Evolutionary conservation across 2,888 invertebrate genomes (phyloP).

Genomic region (Aleiodes testaceus): DNA sequence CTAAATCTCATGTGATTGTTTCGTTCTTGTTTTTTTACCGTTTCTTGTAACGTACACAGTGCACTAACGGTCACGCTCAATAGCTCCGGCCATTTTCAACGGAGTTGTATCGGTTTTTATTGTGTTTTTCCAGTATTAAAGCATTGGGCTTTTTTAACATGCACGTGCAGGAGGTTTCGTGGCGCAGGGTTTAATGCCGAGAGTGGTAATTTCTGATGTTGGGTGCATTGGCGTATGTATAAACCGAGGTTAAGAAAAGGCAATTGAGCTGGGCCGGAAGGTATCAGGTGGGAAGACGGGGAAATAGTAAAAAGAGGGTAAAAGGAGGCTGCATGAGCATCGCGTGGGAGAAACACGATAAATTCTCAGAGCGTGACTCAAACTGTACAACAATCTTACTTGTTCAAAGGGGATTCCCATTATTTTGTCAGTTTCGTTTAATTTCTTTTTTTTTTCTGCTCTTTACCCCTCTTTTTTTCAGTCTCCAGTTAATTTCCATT

Average conservation of each 20-base stretch:
- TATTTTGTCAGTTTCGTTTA: slow-evolving; percentile 8
- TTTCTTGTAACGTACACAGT: slow-evolving; percentile 29
- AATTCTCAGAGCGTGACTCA: slow-evolving; percentile 43
- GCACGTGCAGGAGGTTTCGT: background rate
- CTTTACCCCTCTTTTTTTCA: no score
- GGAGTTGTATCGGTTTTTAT: background rate
- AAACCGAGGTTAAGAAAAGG: slow-evolving; percentile 41
- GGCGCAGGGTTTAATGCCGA: background rate
- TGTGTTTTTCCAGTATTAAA: background rate
- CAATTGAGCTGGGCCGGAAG: slow-evolving; percentile 19
- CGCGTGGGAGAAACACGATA: slow-evolving; percentile 41
- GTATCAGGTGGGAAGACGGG: slow-evolving; percentile 43
- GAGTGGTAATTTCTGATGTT: slow-evolving; percentile 66
- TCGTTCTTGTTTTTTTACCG: no score
- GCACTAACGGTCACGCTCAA: slow-evolving; percentile 68
- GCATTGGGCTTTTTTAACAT: background rate
- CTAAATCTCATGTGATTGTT: no score
- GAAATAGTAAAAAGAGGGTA: slow-evolving; percentile 37
- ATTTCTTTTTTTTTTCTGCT: background rate
- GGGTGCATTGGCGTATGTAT: slow-evolving; percentile 56
- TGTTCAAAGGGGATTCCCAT: background rate
- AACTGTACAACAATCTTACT: slow-evolving; percentile 14
- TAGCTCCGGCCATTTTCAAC: slow-evolving; percentile 49
- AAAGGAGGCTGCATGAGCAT: slow-evolving; percentile 53
- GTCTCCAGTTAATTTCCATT: no score